Evolutionary conservation across 2,113 vertebrate genomes (phyloP), one percentile per base, ranked within the genome.

Genomic region (Brachypteracias leptosomus): DNA sequence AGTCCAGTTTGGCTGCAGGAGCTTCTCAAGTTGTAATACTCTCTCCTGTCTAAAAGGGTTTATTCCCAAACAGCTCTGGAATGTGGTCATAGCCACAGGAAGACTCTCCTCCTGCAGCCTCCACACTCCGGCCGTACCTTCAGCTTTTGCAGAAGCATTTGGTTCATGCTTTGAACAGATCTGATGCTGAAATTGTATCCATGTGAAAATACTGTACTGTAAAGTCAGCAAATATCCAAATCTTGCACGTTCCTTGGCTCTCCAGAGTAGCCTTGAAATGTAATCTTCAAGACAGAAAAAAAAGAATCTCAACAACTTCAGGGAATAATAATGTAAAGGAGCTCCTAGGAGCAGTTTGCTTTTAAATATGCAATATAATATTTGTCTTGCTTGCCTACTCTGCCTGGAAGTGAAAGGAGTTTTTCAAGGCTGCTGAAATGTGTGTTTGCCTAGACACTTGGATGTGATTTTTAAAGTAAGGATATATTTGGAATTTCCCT

Each of bases 61-160:
- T n/a, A 17, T 93, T 89, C 86, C 76, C 80, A 85, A 75, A 16
- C 76, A 62, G 72, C 38, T 90, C 65, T 49, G 93, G 90, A 93
- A 87, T 54, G 88, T 25, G 11, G 59, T 52, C 46, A 42, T 3
- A 13, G 75, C 85, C 83, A 46, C 79, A 38, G 65, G 85, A 80
- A 16, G 66, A 73, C 4, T 42, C 70, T n/a, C 65, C 5, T 17
- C 2, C 52, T 81, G 83, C 72, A 67, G 61, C 57, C 65, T 93
- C 67, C 28, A 5, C 0, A 3, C 61, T 13, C 6, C 1, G 4
- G 68, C 76, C 15, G 0, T 55, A 31, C 52, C 76, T 93, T 36
- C 88, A 57, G 61, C 44, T 65, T 80, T 57, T 87, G 49, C 58
- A 72, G 3, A 84, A 77, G 36, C 13, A 9, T 78, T 95, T 59